Evolutionary conservation across 2,888 invertebrate genomes (phyloP), one percentile per base, ranked within the genome.

Genomic region (Hydroisotoma schaefferi): DNA sequence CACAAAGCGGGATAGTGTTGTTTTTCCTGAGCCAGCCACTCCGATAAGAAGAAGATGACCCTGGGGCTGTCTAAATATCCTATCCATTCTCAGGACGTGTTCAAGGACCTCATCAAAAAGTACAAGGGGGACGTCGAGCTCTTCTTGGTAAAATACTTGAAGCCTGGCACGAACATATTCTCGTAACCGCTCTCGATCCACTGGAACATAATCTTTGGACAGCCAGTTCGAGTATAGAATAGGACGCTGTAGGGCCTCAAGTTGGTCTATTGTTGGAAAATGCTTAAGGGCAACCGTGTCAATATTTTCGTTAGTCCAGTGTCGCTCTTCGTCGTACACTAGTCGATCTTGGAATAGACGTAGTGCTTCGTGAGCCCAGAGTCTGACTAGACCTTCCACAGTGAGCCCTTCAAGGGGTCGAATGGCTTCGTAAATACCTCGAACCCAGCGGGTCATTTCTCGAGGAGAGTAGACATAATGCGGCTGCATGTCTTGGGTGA

Each of bases 401-500:
- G 87, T 83, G 12, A 99, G 80, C 64, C 85, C 88, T 76, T 99
- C 99, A 49, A 99, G 79, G 0, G 98, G 98, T 65, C 95, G 80
- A 65, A 99, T 91, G 10, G 99, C 99, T 80, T 99, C 99, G 77
- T 95, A 97, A 72, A 99, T 99, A 67, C 99, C 99, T 64, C 99
- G 84, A 56, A 99, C 98, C 99, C 99, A 99, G 75, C 99, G 82
- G 0, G 99, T 99, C 94, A 99, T 93, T 80, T 99, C 99, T 75
- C 93, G 83, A 10, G 99, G 99, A 58, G 97, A 97, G 81, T 99
- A 99, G 0, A 99, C 97, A 77, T 99, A 99, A 79, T 99, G 99
- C 1, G 99, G 99, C 78, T 99, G 99, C 94, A 98, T 98, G 78
- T 99, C 99, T 79, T 98, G 98, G 0, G 99, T 99, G 78, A 99